Conservation (phyloP, 1,140 invertebrate genomes). For the Eurosta solidaginis region DNA sequence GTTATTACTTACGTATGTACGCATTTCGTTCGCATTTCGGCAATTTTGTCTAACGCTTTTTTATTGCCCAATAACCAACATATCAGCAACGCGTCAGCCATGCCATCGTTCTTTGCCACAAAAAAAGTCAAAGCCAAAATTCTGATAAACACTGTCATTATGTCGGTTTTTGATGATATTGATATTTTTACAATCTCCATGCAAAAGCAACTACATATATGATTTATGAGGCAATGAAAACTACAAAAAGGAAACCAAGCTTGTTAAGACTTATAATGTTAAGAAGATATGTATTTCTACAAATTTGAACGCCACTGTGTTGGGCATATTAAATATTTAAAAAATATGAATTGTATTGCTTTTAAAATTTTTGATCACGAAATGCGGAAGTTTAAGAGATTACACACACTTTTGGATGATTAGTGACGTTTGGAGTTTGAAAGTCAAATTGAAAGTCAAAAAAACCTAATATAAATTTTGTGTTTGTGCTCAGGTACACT, state of each 20-base stretch:
- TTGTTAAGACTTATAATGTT: not conserved
- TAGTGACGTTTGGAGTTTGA: no score
- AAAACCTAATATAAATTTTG: no score
- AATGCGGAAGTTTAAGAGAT: no score
- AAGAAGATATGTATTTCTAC: no score
- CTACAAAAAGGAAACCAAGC: not conserved
- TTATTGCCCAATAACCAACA: not conserved
- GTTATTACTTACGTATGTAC: no score
- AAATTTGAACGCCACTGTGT: no score
- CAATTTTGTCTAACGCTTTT: not conserved
- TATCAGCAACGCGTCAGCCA: not conserved
- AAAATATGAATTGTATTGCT: no score
- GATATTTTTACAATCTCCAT: not conserved
- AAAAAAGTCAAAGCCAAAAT: not conserved
- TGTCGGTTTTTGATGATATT: not conserved
- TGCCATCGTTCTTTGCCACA: not conserved
- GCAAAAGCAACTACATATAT: not conserved
- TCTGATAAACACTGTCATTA: slow-evolving; percentile 1
- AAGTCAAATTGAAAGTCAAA: no score
- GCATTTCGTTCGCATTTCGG: not conserved
- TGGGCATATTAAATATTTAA: no score
- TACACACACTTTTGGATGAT: no score
- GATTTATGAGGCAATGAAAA: slow-evolving; percentile 5
- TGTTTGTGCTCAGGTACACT: no score
- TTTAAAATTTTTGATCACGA: no score